Conservation (phyloP, 2,113 vertebrate genomes). For the Propithecus coquereli region DNA sequence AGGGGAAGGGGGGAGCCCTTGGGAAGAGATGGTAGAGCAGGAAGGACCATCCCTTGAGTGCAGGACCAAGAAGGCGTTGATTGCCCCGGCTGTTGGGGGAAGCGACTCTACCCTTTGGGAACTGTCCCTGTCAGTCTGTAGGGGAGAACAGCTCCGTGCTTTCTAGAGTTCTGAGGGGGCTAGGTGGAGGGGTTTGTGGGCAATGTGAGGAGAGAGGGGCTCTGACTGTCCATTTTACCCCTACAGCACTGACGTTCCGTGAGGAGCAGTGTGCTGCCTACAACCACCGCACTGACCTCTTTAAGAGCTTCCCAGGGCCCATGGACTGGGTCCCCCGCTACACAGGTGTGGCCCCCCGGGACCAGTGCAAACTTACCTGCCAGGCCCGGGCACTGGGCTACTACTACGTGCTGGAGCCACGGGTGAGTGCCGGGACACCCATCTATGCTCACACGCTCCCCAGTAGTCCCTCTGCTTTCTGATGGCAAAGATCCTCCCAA, state of each 20-base stretch:
- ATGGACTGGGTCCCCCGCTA: slow-evolving; percentile 82
- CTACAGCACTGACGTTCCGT: slow-evolving; percentile 76
- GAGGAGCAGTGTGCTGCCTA: slow-evolving; percentile 82
- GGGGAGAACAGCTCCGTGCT: not conserved
- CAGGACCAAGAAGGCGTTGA: not conserved
- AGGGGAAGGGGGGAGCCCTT: not conserved
- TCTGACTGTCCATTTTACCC: not conserved
- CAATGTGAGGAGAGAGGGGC: not conserved
- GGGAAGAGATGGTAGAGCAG: fast-evolving
- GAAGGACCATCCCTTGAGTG: too few species aligned
- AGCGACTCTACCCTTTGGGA: not conserved
- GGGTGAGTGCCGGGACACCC: slow-evolving; percentile 67
- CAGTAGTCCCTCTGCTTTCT: not conserved
- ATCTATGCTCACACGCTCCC: not conserved
- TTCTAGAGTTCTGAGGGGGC: not conserved
- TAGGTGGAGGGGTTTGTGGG: not conserved
- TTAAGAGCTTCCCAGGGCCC: slow-evolving; percentile 77
- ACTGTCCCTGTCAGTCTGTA: not conserved
- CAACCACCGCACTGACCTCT: slow-evolving; percentile 79
- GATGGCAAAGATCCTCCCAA: not conserved
- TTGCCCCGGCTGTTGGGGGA: not conserved
- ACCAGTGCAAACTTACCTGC: slow-evolving; percentile 83
- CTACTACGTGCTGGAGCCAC: slow-evolving; percentile 78
- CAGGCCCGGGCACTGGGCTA: slow-evolving; percentile 80
- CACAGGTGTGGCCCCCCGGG: slow-evolving; percentile 70